A percentile compares a stretch with the other conserved stretches of the same genome.
Conservation (phyloP, 2,797 vertebrate species). For the Mormyrops attenuatus region DNA sequence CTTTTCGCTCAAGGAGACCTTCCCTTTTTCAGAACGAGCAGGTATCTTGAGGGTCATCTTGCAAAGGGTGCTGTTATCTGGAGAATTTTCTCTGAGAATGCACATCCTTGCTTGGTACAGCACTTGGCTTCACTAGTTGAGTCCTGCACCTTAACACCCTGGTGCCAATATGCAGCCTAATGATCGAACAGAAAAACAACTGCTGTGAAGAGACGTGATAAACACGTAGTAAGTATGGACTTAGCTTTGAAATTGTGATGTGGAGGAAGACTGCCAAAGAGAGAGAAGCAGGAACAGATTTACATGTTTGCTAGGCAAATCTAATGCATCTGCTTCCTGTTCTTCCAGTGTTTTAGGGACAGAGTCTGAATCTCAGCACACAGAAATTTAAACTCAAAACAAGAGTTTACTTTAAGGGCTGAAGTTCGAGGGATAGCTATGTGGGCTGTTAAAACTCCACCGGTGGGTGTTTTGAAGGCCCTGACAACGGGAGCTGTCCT, state of each 20-base stretch:
- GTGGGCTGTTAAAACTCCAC: not conserved
- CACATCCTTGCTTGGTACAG: not conserved
- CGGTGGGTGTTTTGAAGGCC: conserved; percentile 7
- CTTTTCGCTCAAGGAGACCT: not conserved
- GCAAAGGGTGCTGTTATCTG: not conserved
- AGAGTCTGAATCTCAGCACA: not conserved
- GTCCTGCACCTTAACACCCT: not conserved
- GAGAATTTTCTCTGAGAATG: not conserved
- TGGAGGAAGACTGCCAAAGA: not conserved
- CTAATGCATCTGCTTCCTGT: not conserved
- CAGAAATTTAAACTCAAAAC: conserved; percentile 3
- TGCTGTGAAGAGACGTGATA: not conserved
- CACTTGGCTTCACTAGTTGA: too few relatives aligned
- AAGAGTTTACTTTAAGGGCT: not conserved
- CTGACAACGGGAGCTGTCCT: not conserved
- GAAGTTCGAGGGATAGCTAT: conserved; percentile 8
- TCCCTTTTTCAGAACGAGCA: not conserved
- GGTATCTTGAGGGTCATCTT: not conserved
- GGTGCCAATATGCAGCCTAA: not conserved
- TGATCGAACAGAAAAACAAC: not conserved
- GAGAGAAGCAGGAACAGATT: not conserved
- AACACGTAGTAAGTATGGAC: not conserved
- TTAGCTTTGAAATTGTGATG: not conserved
- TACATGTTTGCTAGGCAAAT: not conserved
- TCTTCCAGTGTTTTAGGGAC: not conserved